Conservation (phyloP, 2,113 vertebrate species). For the Xerus inauris region DNA sequence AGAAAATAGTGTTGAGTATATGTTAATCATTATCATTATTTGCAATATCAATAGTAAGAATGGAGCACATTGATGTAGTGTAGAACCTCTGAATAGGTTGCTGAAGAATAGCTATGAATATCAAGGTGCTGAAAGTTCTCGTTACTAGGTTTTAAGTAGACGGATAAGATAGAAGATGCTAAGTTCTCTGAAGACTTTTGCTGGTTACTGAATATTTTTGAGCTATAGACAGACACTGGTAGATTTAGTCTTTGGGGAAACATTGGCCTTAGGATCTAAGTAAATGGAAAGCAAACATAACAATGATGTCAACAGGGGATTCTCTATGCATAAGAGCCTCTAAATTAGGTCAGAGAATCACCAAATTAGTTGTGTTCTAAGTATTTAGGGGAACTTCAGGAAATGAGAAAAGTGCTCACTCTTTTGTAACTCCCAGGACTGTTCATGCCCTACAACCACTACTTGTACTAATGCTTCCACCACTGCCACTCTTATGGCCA, state of each 20-base stretch:
- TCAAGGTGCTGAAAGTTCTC: background rate
- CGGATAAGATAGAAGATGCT: background rate
- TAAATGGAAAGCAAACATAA: slow-evolving; percentile 1
- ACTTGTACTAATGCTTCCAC: background rate
- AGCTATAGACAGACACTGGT: background rate
- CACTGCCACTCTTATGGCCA: background rate
- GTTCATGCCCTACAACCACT: background rate
- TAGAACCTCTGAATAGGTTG: background rate
- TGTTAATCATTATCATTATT: background rate
- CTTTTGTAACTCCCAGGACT: background rate
- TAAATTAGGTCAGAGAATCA: slow-evolving; percentile 43
- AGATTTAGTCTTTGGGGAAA: slow-evolving; percentile 18
- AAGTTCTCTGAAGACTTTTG: slow-evolving; percentile 34
- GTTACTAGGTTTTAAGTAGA: background rate
- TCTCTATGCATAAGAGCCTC: background rate
- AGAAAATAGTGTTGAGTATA: background rate
- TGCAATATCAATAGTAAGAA: background rate
- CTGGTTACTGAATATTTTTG: slow-evolving; percentile 41
- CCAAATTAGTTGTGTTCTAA: slow-evolving; percentile 2
- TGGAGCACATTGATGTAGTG: background rate
- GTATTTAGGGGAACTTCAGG: slow-evolving; percentile 26
- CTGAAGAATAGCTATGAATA: background rate
- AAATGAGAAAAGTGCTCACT: background rate
- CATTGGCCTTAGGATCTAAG: slow-evolving; percentile 19
- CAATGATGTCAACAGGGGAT: background rate